Evolutionary conservation across 2,113 vertebrate species (phyloP).

Genomic region (Bolborhynchus lineola): DNA sequence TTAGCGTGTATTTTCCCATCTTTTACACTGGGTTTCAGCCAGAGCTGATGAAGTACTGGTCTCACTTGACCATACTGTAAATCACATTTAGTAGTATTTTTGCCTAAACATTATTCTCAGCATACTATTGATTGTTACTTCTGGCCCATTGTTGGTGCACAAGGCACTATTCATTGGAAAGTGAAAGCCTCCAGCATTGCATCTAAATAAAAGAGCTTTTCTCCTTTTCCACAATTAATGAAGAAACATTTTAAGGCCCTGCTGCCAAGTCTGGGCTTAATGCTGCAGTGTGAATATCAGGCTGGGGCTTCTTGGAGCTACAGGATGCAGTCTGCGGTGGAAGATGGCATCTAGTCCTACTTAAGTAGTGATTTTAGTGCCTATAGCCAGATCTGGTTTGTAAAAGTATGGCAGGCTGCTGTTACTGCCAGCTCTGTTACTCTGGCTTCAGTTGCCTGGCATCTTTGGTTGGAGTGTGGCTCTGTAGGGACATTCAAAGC

Average conservation of each 20-base stretch:
- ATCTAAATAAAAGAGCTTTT: neutral
- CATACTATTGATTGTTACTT: neutral
- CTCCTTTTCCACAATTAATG: neutral
- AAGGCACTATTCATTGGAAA: neutral
- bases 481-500: neutral
- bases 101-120: neutral
- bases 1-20: neutral
- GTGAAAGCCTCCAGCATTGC: neutral
- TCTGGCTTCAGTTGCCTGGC: neutral
- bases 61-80: neutral
- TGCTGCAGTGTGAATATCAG: neutral
- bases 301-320: neutral
- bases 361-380: neutral
- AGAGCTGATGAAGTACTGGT: neutral
- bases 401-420: neutral
- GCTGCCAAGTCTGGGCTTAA: neutral
- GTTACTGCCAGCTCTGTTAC: neutral
- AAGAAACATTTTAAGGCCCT: neutral
- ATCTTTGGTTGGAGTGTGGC: neutral
- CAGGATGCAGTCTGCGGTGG: neutral
- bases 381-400: neutral
- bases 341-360: neutral
- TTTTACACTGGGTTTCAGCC: neutral
- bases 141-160: neutral
- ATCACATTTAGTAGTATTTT: neutral